Conservation (phyloP, 2,888 invertebrate species). For the Leuctra nigra region DNA sequence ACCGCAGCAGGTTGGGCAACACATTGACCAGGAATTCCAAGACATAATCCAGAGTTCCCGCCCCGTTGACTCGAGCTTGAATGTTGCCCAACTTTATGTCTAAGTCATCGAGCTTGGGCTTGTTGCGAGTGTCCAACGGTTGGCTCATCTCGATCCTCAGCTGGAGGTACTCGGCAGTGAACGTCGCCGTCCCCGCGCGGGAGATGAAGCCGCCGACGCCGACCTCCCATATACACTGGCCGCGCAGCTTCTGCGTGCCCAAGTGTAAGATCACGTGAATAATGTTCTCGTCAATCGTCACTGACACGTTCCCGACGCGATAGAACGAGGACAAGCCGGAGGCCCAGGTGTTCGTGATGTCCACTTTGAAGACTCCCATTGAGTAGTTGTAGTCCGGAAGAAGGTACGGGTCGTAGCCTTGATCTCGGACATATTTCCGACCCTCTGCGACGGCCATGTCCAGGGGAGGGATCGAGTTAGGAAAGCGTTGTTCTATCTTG, state of each 20-base stretch:
- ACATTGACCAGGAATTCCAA: conserved; percentile 76
- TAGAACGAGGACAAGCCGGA: conserved; percentile 75
- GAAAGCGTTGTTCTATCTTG: conserved; percentile 64
- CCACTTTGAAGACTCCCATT: conserved; percentile 59
- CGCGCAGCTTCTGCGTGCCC: conserved; percentile 72
- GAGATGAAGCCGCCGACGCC: conserved; percentile 58
- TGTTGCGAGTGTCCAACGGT: conserved; percentile 67
- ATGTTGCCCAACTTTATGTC: conserved; percentile 79
- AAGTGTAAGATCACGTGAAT: conserved; percentile 58
- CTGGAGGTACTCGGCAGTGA: conserved; percentile 69
- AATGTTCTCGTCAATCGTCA: conserved; percentile 49
- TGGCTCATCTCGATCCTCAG: conserved; percentile 62
- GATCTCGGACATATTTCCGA: conserved; percentile 56
- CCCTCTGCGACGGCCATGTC: conserved; percentile 75
- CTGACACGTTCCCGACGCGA: conserved; percentile 68
- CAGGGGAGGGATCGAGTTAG: conserved; percentile 78
- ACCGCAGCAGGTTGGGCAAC: conserved; percentile 75
- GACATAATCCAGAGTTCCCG: conserved; percentile 78
- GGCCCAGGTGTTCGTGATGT: conserved; percentile 68
- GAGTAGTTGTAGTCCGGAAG: conserved; percentile 66
- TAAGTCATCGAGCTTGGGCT: conserved; percentile 62
- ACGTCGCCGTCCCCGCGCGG: conserved; percentile 64
- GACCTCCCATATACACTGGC: conserved; percentile 73
- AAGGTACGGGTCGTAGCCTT: conserved; percentile 66
- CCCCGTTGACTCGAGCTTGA: conserved; percentile 66